A percentile compares a stretch with the other conserved stretches of the same genome.
phyloP scores from a whole-genome alignment of 1,140 invertebrate genomes.

The Pemphigus obesinymphae region DNA sequence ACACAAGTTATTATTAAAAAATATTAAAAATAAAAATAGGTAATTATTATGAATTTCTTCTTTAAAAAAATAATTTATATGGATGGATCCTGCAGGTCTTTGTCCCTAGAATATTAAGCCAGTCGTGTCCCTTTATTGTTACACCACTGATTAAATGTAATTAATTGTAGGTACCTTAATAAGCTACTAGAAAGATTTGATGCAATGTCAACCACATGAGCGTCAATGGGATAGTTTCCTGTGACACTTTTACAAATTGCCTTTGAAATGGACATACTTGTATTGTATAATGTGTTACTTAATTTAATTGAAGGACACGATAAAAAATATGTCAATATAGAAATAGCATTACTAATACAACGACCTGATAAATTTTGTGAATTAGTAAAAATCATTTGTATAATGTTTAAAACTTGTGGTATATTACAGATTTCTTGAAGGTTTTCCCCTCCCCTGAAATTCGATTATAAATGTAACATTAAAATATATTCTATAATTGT shows the following conservation, averaged over 20 bases:
- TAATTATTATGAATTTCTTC: too few relatives aligned
- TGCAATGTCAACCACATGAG: constrained; percentile 17
- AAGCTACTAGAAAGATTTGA: constrained; percentile 20
- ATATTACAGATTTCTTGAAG: constrained; percentile 1
- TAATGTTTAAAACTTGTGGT: constrained; percentile 8
- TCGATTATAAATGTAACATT: not conserved
- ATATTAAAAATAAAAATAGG: too few relatives aligned
- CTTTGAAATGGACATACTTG: not conserved
- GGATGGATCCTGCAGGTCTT: too few relatives aligned
- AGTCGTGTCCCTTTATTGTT: not conserved
- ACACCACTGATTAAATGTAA: not conserved
- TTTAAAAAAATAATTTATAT: too few relatives aligned
- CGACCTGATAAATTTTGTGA: not conserved
- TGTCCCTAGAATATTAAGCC: not conserved
- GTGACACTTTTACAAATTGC: constrained; percentile 1
- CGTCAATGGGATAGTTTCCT: not conserved
- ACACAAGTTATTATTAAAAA: too few relatives aligned
- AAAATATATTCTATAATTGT: not conserved
- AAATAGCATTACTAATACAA: not conserved
- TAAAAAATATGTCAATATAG: not conserved
- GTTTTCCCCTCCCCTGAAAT: constrained; percentile 5
- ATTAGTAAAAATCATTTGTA: constrained; percentile 21
- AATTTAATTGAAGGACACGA: constrained; percentile 23
- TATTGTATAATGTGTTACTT: constrained; percentile 8
- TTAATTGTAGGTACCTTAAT: constrained; percentile 9